phyloP scores from a whole-genome alignment of 2,113 vertebrate genomes.

The Pycnonotus jocosus region DNA sequence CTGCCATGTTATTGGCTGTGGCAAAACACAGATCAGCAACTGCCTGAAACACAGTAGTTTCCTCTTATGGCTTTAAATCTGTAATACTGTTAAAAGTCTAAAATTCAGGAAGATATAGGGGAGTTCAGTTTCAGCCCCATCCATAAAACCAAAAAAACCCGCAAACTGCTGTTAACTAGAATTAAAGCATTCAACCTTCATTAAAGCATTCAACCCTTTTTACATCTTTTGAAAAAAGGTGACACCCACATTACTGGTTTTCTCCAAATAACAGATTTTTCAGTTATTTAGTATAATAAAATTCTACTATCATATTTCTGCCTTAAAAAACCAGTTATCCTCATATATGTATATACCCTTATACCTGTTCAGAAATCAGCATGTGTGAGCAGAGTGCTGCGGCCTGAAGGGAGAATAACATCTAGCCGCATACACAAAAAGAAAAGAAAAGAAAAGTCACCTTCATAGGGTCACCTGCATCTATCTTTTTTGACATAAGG shows the following conservation, averaged over 20 bases:
- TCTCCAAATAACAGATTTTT: background rate
- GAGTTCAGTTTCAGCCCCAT: background rate
- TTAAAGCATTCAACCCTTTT: too few species aligned
- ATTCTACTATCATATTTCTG: background rate
- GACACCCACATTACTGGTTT: background rate
- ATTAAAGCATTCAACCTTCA: background rate
- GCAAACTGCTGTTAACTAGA: background rate
- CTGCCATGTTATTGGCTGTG: background rate
- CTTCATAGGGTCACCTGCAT: background rate
- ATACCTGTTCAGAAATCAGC: background rate
- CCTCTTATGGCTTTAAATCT: background rate
- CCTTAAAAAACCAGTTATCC: background rate
- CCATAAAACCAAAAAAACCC: background rate
- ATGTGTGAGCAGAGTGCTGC: background rate
- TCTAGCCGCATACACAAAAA: background rate
- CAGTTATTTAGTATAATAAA: background rate
- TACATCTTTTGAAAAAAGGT: background rate
- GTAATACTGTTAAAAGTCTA: background rate
- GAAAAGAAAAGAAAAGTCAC: background rate
- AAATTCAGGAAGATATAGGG: background rate
- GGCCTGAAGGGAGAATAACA: background rate
- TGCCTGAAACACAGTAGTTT: background rate
- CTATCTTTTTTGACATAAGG: background rate
- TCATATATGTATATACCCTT: background rate
- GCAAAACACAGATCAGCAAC: background rate